Evolutionary conservation across 2,888 invertebrate species (phyloP).

Genomic region (Liposcelis brunnea): DNA sequence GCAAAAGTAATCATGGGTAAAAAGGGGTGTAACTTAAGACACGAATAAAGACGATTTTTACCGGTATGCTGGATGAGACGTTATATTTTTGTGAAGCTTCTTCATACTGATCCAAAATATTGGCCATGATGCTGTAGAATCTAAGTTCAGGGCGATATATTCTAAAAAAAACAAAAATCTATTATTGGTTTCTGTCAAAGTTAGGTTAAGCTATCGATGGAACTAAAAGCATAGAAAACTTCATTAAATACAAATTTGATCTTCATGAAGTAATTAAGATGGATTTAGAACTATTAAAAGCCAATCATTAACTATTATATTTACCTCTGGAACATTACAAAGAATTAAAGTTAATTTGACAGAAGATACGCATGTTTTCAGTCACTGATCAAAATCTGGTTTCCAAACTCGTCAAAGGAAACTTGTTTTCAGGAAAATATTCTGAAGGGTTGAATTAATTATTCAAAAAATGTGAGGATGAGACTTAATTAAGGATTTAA

Average conservation of each 20-base stretch:
- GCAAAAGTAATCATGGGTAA: background rate
- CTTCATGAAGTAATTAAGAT: background rate
- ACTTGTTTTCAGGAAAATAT: too few relatives aligned
- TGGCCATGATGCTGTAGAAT: constrained; percentile 42
- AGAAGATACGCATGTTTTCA: too few relatives aligned
- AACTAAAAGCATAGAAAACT: too few relatives aligned
- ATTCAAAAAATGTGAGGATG: too few relatives aligned
- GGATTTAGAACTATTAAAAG: background rate
- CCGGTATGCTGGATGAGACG: constrained; percentile 4
- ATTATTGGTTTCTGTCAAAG: too few relatives aligned
- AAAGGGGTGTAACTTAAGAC: constrained; percentile 8
- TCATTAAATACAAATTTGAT: background rate
- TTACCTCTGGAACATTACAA: background rate
- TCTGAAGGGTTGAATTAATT: too few relatives aligned
- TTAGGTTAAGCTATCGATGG: too few relatives aligned
- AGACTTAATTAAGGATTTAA: too few relatives aligned
- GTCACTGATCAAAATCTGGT: too few relatives aligned
- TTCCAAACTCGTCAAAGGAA: too few relatives aligned
- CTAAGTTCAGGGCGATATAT: constrained; percentile 3
- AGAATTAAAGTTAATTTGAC: background rate
- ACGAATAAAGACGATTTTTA: constrained; percentile 22
- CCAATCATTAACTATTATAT: background rate
- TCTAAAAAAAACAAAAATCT: constrained; percentile 1
- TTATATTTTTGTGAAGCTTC: constrained; percentile 44
- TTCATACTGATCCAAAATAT: constrained; percentile 70